These are phyloP conservation scores for Dicerorhinus sumatrensis DNA, from an alignment of 2,113 vertebrate species.

Conservation along the genomic window DNA sequence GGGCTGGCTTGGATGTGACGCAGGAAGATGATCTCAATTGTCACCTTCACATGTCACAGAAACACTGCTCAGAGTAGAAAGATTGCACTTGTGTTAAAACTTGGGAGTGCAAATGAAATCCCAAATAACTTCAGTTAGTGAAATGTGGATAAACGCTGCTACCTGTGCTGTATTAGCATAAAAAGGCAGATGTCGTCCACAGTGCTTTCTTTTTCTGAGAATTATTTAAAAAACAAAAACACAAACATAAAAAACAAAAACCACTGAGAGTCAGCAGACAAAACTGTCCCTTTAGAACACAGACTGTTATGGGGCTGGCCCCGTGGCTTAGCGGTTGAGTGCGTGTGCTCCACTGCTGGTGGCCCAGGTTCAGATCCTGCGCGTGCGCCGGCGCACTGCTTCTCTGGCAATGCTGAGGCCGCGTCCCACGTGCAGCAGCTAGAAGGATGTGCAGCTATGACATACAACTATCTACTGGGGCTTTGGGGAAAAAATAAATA, in stretches of 20 bases:
- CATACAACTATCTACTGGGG: no score
- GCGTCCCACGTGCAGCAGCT: no score
- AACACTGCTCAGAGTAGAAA: neutral
- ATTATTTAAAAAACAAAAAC: neutral
- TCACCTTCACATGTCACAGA: neutral
- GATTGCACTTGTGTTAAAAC: neutral
- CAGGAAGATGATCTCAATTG: neutral
- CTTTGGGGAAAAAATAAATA: no score
- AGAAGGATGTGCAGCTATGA: no score
- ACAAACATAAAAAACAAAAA: neutral
- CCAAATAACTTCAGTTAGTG: neutral
- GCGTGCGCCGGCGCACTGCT: no score
- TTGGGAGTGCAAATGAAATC: neutral
- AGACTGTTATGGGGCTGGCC: neutral
- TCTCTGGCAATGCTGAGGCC: no score
- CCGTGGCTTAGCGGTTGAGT: no score
- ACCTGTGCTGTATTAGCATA: neutral
- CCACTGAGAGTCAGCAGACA: neutral
- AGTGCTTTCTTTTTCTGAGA: constrained; percentile 3
- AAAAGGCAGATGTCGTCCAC: neutral
- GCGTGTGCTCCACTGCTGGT: no score
- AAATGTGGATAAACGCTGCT: neutral
- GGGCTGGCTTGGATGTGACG: neutral
- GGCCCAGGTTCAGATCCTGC: no score
- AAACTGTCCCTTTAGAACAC: neutral